A percentile compares a stretch with the other conserved stretches of the same genome.
These are phyloP conservation scores for Calidris pugnax DNA, from an alignment of 2,113 vertebrate species.

Conservation along the genomic window DNA sequence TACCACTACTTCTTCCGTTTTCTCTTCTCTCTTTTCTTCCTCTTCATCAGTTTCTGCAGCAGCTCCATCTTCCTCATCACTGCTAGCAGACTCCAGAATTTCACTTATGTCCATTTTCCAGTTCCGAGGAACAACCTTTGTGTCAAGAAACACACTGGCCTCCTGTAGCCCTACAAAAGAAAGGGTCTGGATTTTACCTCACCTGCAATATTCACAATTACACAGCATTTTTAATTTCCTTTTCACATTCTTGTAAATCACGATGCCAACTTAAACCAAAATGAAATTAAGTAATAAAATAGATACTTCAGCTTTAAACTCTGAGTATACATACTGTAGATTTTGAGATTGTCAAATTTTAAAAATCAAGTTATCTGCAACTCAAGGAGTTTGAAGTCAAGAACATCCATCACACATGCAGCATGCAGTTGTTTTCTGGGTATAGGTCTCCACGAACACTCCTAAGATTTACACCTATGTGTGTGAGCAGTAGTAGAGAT, in stretches of 20 bases:
- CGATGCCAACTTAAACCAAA: neutral
- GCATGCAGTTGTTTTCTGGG: neutral
- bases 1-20: conserved; percentile 78
- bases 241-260: neutral
- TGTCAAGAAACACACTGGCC: conserved; percentile 82
- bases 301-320: neutral
- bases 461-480: neutral
- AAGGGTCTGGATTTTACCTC: conserved; percentile 28
- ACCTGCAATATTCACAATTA: neutral
- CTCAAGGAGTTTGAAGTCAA: neutral
- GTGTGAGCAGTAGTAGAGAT: neutral
- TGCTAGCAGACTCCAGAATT: conserved; percentile 95
- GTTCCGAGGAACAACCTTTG: conserved; percentile 80
- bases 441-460: neutral
- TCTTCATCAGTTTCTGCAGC: conserved; percentile 83
- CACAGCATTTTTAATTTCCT: neutral
- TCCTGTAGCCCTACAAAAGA: conserved; percentile 81
- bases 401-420: neutral
- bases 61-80: conserved; percentile 87
- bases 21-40: conserved; percentile 77
- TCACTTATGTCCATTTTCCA: conserved; percentile 99
- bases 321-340: neutral
- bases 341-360: neutral
- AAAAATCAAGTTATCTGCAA: neutral
- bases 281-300: neutral